Evolutionary conservation across 2,888 invertebrate genomes (phyloP).

Genomic region (Clitarchus hookeri): DNA sequence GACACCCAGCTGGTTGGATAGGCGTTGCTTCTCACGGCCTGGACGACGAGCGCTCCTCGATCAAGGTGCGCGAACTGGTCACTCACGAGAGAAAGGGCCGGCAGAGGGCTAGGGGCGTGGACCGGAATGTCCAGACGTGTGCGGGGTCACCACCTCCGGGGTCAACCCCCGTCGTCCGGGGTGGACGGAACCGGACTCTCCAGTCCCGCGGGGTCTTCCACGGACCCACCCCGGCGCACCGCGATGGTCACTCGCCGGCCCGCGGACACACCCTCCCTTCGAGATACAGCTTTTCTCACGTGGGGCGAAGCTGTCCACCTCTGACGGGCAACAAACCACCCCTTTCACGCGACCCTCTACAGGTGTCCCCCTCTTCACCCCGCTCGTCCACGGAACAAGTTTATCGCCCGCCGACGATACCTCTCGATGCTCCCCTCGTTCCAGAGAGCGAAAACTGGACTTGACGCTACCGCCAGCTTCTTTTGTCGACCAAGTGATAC

Average conservation of each 20-base stretch:
- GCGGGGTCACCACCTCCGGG: not conserved
- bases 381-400: not conserved
- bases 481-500: not conserved
- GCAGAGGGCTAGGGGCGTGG: not conserved
- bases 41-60: not conserved
- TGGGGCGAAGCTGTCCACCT: not conserved
- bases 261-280: not conserved
- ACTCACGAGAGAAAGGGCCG: not conserved
- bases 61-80: not conserved
- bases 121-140: not conserved
- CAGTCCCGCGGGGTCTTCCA: not conserved
- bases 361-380: not conserved
- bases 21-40: not conserved
- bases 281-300: not conserved
- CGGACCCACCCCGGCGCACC: not conserved
- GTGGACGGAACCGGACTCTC: not conserved
- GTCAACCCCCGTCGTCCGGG: not conserved
- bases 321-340: not conserved
- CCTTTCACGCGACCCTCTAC: not conserved
- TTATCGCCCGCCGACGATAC: not conserved
- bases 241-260: not conserved
- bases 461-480: not conserved
- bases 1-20: not conserved
- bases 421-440: not conserved
- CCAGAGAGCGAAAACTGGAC: not conserved